Evolutionary conservation across 2,113 vertebrate species (phyloP).

Genomic region (Emydura subglobosa): DNA sequence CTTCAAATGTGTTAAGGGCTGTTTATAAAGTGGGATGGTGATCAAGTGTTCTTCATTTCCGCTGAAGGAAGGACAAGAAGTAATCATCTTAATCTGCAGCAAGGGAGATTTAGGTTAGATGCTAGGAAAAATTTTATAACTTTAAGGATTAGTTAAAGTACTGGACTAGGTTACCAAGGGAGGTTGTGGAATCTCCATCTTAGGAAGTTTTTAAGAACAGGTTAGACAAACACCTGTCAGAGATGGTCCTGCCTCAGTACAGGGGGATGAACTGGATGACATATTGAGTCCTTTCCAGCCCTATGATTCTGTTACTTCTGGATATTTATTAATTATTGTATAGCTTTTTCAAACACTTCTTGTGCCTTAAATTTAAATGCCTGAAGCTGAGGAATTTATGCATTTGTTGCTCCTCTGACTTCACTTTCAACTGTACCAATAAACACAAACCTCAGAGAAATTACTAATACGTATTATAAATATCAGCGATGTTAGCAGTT

Average conservation of each 20-base stretch:
- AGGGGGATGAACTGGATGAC: not conserved
- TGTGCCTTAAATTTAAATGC: not conserved
- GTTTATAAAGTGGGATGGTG: not conserved
- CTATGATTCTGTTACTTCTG: not conserved
- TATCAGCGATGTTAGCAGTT: not conserved
- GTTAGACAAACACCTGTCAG: not conserved
- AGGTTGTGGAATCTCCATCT: not conserved
- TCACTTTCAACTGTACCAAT: slow-evolving; percentile 17
- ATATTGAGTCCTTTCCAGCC: not conserved
- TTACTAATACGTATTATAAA: not conserved
- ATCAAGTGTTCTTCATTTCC: not conserved
- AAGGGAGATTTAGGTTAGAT: not conserved
- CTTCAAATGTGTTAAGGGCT: not conserved
- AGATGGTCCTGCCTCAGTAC: not conserved
- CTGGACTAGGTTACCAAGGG: not conserved
- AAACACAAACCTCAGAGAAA: not conserved
- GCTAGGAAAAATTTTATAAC: not conserved
- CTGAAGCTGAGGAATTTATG: not conserved
- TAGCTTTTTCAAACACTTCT: not conserved
- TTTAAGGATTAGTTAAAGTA: not conserved
- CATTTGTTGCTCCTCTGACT: not conserved
- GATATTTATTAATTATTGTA: not conserved
- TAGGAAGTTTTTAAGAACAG: not conserved
- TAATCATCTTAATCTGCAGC: not conserved
- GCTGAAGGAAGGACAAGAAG: not conserved